Evolutionary conservation across 2,797 vertebrate species (phyloP).

Genomic region (Anniella stebbinsi): DNA sequence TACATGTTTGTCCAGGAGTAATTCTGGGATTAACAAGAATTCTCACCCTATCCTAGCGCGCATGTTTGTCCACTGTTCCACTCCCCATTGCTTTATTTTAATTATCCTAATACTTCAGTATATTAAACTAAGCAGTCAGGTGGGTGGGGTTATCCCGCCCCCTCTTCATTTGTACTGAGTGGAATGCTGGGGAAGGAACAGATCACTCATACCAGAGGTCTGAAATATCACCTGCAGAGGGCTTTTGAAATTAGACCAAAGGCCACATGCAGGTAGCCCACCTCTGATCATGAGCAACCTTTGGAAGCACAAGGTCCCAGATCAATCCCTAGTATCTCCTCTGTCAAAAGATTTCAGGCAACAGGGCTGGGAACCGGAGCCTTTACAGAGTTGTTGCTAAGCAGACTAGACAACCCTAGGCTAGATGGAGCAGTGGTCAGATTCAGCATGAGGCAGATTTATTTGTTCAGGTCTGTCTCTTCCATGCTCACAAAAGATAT

Average conservation of each 20-base stretch:
- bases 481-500: not conserved
- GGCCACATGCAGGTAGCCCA: too few relatives aligned
- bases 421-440: not conserved
- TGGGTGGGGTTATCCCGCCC: too few relatives aligned
- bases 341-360: not conserved
- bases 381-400: not conserved
- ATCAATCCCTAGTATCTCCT: too few relatives aligned
- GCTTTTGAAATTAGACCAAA: too few relatives aligned
- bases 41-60: not conserved
- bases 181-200: too few relatives aligned
- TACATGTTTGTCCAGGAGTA: not conserved
- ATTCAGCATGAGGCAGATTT: not conserved
- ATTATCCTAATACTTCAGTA: not conserved
- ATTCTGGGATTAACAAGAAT: not conserved
- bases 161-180: too few relatives aligned
- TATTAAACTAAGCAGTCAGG: not conserved
- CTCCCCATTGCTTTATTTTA: not conserved
- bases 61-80: not conserved
- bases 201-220: too few relatives aligned
- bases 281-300: too few relatives aligned
- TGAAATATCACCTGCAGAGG: too few relatives aligned
- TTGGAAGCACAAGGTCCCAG: too few relatives aligned
- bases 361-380: not conserved
- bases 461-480: not conserved
- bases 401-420: not conserved